Evolutionary conservation across 2,113 vertebrate species (phyloP).

Genomic region (Zingel zingel): DNA sequence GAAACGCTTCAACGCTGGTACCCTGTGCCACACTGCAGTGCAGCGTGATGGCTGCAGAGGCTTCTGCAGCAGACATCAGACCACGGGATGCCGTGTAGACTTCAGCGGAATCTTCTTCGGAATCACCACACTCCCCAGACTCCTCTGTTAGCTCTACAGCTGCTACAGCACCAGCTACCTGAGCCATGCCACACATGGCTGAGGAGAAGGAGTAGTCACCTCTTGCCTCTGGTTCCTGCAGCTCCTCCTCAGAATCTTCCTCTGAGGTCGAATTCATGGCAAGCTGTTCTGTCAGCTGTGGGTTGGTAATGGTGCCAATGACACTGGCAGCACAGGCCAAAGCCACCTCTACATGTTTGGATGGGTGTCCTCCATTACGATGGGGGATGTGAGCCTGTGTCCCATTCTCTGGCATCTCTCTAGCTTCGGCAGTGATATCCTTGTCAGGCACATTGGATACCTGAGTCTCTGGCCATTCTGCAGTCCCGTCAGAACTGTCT

Average conservation of each 20-base stretch:
- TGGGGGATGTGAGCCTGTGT: conserved; percentile 31
- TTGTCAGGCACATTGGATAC: conserved; percentile 76
- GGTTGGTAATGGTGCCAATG: conserved; percentile 93
- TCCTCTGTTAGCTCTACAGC: conserved; percentile 89
- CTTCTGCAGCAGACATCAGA: conserved; percentile 86
- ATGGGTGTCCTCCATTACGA: conserved; percentile 59
- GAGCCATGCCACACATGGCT: conserved; percentile 92
- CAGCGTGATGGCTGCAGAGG: conserved; percentile 84
- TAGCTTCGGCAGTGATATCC: conserved; percentile 61
- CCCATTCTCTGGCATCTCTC: conserved; percentile 61
- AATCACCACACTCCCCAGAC: conserved; percentile 22
- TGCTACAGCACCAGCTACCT: conserved; percentile 92
- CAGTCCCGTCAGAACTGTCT: conserved; percentile 86
- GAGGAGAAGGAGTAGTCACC: conserved; percentile 89
- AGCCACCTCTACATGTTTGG: conserved; percentile 90
- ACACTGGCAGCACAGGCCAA: conserved; percentile 93
- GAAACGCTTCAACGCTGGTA: conserved; percentile 86
- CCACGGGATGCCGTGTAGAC: conserved; percentile 81
- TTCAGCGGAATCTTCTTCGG: conserved; percentile 65
- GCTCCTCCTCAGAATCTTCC: conserved; percentile 60
- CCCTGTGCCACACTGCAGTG: conserved; percentile 85
- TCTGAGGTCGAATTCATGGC: conserved; percentile 80
- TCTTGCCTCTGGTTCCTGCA: conserved; percentile 52
- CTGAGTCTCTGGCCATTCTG: conserved; percentile 86
- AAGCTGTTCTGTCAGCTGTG: conserved; percentile 89